Percentiles rank a stretch among this genome's conserved stretches.
Conservation (phyloP, 2,888 invertebrate species). For the Theristus sp. region DNA sequence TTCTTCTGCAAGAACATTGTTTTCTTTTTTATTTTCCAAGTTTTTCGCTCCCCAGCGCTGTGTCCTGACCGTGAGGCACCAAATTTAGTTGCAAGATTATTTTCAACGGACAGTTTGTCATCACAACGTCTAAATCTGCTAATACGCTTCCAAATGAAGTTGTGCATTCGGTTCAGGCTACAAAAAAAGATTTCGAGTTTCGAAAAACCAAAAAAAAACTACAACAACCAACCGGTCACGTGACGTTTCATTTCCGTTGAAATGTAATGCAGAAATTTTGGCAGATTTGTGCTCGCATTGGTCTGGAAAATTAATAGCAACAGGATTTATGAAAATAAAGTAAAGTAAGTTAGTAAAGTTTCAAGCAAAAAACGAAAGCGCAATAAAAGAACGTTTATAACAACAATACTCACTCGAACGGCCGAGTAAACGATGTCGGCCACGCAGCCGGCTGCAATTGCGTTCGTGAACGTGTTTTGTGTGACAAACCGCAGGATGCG, state of each 20-base stretch:
- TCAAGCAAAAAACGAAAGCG: too few relatives aligned
- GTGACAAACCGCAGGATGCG: constrained; percentile 53
- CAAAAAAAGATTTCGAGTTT: too few relatives aligned
- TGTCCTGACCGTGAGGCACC: too few relatives aligned
- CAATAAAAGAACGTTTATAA: too few relatives aligned
- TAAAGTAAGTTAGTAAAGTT: too few relatives aligned
- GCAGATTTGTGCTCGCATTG: constrained; percentile 17
- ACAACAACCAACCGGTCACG: constrained; percentile 12
- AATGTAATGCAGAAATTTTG: constrained; percentile 17
- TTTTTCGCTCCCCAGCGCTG: too few relatives aligned
- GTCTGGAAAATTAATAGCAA: constrained; percentile 10
- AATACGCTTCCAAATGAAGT: too few relatives aligned
- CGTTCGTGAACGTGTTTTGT: constrained; percentile 57
- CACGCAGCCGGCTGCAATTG: constrained; percentile 60
- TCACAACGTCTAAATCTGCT: too few relatives aligned
- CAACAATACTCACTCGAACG: constrained; percentile 33
- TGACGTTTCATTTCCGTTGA: constrained; percentile 12
- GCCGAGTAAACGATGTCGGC: constrained; percentile 48
- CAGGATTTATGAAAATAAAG: constrained; percentile 7
- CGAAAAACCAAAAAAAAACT: background rate
- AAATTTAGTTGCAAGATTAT: too few relatives aligned
- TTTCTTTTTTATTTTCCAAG: background rate
- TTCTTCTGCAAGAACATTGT: constrained; percentile 11
- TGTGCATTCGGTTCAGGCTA: too few relatives aligned
- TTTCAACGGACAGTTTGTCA: too few relatives aligned